phyloP scores from a whole-genome alignment of 2,888 invertebrate species.

The Sycophila texana region DNA sequence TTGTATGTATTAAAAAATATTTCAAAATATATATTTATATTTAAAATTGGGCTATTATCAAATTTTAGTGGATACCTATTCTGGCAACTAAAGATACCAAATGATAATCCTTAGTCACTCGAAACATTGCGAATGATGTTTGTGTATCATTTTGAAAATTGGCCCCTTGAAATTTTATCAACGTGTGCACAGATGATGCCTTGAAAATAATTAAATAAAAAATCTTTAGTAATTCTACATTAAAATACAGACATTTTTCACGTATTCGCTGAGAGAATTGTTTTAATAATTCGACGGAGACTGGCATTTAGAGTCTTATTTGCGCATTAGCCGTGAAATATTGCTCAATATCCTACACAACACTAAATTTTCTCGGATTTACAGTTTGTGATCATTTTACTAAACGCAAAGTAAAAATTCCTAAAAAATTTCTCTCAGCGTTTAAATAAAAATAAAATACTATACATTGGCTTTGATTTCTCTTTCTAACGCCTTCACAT shows the following conservation, averaged over 20 bases:
- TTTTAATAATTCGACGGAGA: too few species aligned
- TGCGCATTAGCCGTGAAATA: too few species aligned
- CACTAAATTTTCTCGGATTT: too few species aligned
- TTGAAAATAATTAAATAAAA: slow-evolving; percentile 2
- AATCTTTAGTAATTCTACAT: neutral
- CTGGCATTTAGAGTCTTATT: too few species aligned
- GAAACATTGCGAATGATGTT: slow-evolving; percentile 14
- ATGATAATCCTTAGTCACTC: slow-evolving; percentile 37
- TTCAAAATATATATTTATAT: neutral
- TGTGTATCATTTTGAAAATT: slow-evolving; percentile 52
- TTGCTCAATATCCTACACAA: too few species aligned
- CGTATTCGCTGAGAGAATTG: neutral
- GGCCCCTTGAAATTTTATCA: slow-evolving; percentile 47
- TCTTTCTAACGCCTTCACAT: slow-evolving; percentile 89
- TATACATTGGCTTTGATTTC: slow-evolving; percentile 86
- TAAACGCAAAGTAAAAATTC: too few species aligned
- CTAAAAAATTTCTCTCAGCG: neutral
- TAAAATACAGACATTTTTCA: neutral
- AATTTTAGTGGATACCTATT: slow-evolving; percentile 42
- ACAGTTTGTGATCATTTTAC: too few species aligned
- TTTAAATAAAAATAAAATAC: slow-evolving; percentile 3
- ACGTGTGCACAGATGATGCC: slow-evolving; percentile 21
- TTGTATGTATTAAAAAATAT: neutral
- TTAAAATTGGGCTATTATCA: neutral
- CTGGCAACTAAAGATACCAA: slow-evolving; percentile 46